Conservation (phyloP, 1,140 invertebrate species). For the Pachypeltis micranthus region DNA sequence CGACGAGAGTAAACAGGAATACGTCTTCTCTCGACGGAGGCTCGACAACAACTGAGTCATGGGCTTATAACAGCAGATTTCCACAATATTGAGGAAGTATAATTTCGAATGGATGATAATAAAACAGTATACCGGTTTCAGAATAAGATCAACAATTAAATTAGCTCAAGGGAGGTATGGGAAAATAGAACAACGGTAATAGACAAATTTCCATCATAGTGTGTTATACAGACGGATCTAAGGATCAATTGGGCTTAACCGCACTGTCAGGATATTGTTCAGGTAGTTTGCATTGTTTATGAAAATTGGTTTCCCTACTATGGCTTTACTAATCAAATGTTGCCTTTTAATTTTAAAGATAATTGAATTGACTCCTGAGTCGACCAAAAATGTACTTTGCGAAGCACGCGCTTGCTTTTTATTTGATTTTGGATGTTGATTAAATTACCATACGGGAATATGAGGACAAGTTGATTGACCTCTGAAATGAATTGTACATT, state of each 20-base stretch:
- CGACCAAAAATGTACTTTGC: no score
- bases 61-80: neutral
- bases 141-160: no score
- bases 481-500: no score
- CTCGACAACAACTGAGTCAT: neutral
- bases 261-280: no score
- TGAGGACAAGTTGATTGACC: no score
- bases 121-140: neutral
- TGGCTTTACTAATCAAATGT: neutral
- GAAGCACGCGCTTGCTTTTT: no score
- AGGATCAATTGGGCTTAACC: neutral
- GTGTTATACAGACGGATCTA: neutral
- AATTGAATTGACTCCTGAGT: neutral
- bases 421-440: neutral
- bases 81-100: neutral
- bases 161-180: no score
- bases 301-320: neutral
- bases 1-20: neutral
- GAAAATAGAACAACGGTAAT: neutral
- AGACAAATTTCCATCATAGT: neutral
- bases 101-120: neutral
- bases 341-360: neutral
- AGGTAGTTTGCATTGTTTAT: no score
- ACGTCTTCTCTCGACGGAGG: neutral
- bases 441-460: no score